phyloP scores from a whole-genome alignment of 2,797 vertebrate genomes.

The Mus spretus region DNA sequence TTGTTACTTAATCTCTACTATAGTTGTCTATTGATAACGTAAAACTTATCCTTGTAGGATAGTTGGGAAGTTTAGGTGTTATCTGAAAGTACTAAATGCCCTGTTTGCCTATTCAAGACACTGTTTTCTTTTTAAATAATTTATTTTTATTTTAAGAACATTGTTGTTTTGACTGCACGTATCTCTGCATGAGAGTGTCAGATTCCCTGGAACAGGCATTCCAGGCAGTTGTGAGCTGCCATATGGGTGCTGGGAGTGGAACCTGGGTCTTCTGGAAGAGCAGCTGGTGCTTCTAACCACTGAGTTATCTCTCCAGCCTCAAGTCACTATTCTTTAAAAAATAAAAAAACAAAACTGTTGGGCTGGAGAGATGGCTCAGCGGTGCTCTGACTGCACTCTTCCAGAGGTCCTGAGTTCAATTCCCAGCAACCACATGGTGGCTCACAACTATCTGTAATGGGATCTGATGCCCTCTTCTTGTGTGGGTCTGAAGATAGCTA shows the following conservation, averaged over 20 bases:
- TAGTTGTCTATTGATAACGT: constrained; percentile 35
- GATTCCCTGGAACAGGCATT: not conserved
- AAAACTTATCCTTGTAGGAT: not conserved
- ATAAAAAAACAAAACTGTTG: no score
- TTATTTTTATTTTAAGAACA: not conserved
- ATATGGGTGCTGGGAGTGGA: not conserved
- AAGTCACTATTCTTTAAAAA: not conserved
- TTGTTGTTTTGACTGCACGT: not conserved
- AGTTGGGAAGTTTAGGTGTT: not conserved
- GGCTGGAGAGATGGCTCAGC: no score
- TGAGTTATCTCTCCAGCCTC: not conserved
- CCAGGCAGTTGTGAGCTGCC: not conserved
- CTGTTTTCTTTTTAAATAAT: not conserved
- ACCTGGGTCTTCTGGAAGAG: not conserved
- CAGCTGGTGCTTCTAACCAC: not conserved
- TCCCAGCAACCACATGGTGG: no score
- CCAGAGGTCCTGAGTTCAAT: no score
- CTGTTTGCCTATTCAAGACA: constrained; percentile 9
- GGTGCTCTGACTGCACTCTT: no score
- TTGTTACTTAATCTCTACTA: constrained; percentile 16
- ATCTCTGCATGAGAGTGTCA: not conserved
- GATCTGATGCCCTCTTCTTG: no score
- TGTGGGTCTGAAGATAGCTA: no score
- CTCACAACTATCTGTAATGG: no score
- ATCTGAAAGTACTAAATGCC: not conserved